These are phyloP conservation scores for Toxonevra muliebris DNA, from an alignment of 2,888 invertebrate genomes.

Conservation along the genomic window DNA sequence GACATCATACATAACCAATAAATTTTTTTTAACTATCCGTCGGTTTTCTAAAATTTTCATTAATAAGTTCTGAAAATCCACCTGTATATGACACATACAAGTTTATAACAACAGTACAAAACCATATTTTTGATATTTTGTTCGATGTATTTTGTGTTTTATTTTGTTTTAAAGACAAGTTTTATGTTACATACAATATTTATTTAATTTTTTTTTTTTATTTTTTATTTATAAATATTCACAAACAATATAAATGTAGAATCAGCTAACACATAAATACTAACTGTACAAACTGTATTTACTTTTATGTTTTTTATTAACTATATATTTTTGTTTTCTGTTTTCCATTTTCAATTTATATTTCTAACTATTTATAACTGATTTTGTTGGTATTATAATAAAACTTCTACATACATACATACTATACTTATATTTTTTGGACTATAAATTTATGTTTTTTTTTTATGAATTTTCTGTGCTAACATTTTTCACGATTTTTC, in stretches of 20 bases:
- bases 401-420: background rate
- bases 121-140: background rate
- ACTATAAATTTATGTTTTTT: background rate
- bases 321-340: no score
- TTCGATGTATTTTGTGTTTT: constrained; percentile 5
- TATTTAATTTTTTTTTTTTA: constrained; percentile 28
- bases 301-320: background rate
- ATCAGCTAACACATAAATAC: background rate
- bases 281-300: background rate
- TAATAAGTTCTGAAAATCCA: no score
- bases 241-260: no score
- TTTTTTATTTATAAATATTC: constrained; percentile 32
- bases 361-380: constrained; percentile 3
- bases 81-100: no score
- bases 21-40: no score
- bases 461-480: background rate
- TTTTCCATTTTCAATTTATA: background rate
- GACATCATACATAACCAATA: no score
- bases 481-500: no score
- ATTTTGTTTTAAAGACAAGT: background rate
- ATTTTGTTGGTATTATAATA: background rate
- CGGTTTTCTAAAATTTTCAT: no score
- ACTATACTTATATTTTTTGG: no score
- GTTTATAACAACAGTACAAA: background rate
- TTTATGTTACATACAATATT: constrained; percentile 11